A percentile compares a stretch with the other conserved stretches of the same genome.
Conservation (phyloP, 2,888 invertebrate species). For the Lasioglossum oenotherae region DNA sequence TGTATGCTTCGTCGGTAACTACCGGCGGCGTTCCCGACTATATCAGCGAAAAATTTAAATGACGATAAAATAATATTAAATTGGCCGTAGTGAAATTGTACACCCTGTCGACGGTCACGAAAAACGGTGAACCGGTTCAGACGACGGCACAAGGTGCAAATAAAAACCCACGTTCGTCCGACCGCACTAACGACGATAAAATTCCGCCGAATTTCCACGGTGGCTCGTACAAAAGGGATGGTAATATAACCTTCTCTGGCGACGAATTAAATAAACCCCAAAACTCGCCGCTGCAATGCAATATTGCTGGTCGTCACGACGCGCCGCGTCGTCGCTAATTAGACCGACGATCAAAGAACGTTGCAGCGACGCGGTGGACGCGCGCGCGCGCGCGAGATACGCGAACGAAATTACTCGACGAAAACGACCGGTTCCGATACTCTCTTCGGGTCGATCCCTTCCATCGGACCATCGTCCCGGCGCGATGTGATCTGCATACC, state of each 20-base stretch:
- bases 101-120: background rate
- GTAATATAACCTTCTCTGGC: conserved; percentile 1
- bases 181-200: background rate
- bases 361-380: conserved; percentile 19
- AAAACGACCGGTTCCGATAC: conserved; percentile 64
- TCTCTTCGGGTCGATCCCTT: conserved; percentile 40
- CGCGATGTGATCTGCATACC: conserved; percentile 47
- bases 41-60: background rate
- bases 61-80: background rate
- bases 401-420: conserved; percentile 56
- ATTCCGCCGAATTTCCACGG: conserved; percentile 8
- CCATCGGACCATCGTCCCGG: background rate
- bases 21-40: background rate
- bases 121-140: conserved; percentile 12
- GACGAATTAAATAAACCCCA: conserved; percentile 29
- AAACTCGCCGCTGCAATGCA: conserved; percentile 27
- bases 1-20: background rate
- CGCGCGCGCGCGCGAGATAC: conserved; percentile 28
- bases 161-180: conserved; percentile 5
- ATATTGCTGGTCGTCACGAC: conserved; percentile 30
- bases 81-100: background rate
- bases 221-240: background rate
- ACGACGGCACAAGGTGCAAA: background rate
- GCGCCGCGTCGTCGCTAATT: conserved; percentile 51
- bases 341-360: conserved; percentile 50